phyloP scores from a whole-genome alignment of 1,140 invertebrate species.

The Piezodorus guildinii region DNA sequence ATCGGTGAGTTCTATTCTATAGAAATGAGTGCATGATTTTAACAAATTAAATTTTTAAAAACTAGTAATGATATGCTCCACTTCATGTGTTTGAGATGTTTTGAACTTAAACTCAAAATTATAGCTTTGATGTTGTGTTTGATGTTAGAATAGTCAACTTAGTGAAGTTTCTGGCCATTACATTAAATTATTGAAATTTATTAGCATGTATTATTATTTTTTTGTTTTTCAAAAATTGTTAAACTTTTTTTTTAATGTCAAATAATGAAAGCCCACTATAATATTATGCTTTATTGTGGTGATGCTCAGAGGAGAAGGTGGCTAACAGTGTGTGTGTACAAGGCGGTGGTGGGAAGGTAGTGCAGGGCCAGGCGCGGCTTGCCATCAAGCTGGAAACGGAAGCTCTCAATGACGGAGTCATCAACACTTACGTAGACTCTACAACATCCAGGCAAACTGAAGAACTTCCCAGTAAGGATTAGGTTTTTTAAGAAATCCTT shows the following conservation, averaged over 20 bases:
- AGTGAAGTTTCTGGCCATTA: too few relatives aligned
- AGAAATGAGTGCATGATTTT: too few relatives aligned
- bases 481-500: not conserved
- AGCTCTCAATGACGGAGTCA: conserved; percentile 20
- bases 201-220: not conserved
- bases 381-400: conserved; percentile 26
- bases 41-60: too few relatives aligned
- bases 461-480: conserved; percentile 26
- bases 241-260: not conserved
- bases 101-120: too few relatives aligned
- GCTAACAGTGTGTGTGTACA: conserved; percentile 20
- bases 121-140: too few relatives aligned
- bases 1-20: too few relatives aligned
- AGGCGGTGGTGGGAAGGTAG: conserved; percentile 25
- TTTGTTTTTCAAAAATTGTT: not conserved
- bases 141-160: too few relatives aligned
- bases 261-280: conserved; percentile 8
- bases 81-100: too few relatives aligned
- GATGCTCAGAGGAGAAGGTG: conserved; percentile 13
- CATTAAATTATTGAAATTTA: too few relatives aligned
- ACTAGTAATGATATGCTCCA: too few relatives aligned
- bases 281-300: conserved; percentile 11
- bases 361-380: conserved; percentile 20
- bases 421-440: conserved; percentile 29
- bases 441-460: conserved; percentile 29